Conservation (phyloP, 2,113 vertebrate species). For the Fregata magnificens region DNA sequence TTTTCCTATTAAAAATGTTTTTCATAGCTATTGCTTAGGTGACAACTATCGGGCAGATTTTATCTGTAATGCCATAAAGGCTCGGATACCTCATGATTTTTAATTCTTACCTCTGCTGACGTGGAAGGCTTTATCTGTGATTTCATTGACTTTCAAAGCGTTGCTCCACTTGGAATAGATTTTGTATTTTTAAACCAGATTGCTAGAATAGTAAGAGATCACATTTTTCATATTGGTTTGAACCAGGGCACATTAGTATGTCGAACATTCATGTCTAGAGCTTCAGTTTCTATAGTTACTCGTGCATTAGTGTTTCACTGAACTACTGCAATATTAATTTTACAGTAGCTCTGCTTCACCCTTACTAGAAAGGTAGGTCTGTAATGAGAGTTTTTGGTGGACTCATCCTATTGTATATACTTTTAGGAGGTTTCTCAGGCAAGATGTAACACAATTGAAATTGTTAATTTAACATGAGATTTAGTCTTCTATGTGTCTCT, state of each 20-base stretch:
- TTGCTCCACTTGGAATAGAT: neutral
- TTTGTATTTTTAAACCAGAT: neutral
- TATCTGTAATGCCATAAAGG: neutral
- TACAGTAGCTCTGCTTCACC: neutral
- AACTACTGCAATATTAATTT: neutral
- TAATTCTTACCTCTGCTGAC: neutral
- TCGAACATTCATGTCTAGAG: neutral
- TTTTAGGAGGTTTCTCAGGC: neutral
- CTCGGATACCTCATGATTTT: neutral
- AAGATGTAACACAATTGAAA: neutral
- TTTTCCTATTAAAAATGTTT: neutral
- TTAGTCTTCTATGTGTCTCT: neutral
- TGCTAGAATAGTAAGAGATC: neutral
- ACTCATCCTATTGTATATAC: neutral
- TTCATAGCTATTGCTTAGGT: neutral
- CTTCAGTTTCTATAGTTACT: slow-evolving; percentile 55
- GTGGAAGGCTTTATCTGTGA: neutral
- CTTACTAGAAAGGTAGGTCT: neutral
- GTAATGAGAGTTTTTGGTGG: neutral
- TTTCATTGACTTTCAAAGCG: neutral
- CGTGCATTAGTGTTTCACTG: neutral
- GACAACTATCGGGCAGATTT: neutral
- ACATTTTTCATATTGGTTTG: neutral
- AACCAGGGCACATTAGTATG: neutral
- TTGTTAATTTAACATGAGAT: neutral